phyloP scores from a whole-genome alignment of 2,113 vertebrate species.

The Ammodytes marinus region DNA sequence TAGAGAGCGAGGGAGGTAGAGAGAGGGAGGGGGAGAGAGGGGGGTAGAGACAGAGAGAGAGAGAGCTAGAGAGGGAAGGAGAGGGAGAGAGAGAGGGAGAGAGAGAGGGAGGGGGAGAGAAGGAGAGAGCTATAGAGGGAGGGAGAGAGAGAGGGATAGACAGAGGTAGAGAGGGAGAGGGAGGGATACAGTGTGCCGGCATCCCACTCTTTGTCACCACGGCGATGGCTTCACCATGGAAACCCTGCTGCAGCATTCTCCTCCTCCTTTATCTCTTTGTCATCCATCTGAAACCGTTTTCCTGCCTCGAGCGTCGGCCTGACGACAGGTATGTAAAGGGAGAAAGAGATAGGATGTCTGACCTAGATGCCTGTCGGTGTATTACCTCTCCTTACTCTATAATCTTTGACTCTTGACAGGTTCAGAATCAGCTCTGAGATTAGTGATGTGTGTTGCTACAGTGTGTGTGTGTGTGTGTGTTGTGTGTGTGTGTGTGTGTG shows the following conservation, averaged over 20 bases:
- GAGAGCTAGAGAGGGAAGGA: no score
- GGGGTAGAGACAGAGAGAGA: no score
- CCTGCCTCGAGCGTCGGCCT: not conserved
- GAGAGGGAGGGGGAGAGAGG: no score
- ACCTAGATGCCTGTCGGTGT: not conserved
- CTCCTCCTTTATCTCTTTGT: conserved; percentile 43
- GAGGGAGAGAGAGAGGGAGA: no score
- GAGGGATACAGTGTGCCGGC: conserved; percentile 33
- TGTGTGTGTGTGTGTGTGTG: no score
- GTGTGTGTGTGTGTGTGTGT: no score
- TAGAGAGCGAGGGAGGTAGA: no score
- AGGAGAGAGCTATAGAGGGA: not conserved
- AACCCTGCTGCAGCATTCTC: conserved; percentile 49
- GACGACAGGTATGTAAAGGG: conserved; percentile 57
- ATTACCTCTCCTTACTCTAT: conserved; percentile 25
- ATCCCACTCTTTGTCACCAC: conserved; percentile 44
- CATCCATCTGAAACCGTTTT: conserved; percentile 25
- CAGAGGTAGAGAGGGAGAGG: conserved; percentile 21
- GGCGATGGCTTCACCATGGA: conserved; percentile 65
- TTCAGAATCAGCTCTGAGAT: conserved; percentile 10
- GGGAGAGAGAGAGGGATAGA: conserved; percentile 23
- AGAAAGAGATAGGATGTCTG: not conserved
- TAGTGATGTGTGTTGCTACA: not conserved
- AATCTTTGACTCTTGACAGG: conserved; percentile 50
- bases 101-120: not conserved